Evolutionary conservation across 2,888 invertebrate species (phyloP).

Genomic region (Leptinotarsa haldemani): DNA sequence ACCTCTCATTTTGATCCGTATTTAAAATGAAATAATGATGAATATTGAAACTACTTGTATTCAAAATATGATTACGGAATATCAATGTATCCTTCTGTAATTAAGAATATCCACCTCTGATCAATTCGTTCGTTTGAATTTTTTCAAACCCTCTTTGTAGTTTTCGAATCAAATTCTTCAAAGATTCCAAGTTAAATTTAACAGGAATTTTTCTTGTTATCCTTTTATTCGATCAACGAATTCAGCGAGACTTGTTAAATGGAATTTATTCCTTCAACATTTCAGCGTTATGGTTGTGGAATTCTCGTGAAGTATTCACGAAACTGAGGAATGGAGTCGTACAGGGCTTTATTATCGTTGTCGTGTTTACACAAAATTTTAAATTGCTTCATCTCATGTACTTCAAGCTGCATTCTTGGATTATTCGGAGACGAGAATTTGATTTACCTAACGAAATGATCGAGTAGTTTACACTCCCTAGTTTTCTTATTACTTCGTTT

Average conservation of each 20-base stretch:
- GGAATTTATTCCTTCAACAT: background rate
- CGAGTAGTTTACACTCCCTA: background rate
- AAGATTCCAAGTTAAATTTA: background rate
- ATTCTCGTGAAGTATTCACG: background rate
- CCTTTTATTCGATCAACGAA: background rate
- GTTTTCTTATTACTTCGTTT: background rate
- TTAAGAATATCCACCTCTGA: too few species aligned
- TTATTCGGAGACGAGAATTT: background rate
- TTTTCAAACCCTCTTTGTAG: background rate
- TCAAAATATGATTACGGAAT: too few species aligned
- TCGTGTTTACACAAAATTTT: background rate
- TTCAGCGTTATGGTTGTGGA: background rate
- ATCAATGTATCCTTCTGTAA: too few species aligned
- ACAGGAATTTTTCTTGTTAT: background rate
- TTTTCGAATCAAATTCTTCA: background rate
- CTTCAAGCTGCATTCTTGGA: background rate
- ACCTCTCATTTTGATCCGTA: too few species aligned
- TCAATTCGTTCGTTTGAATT: too few species aligned
- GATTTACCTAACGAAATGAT: background rate
- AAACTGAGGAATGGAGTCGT: background rate
- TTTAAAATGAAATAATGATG: too few species aligned
- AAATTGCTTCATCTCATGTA: background rate
- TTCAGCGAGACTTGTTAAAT: conserved; percentile 2
- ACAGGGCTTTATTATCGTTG: conserved; percentile 1
- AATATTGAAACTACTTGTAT: too few species aligned